Base-by-base conservation (phyloP, 2,888 invertebrate genomes). In the Adelognathus sp. region DNA sequence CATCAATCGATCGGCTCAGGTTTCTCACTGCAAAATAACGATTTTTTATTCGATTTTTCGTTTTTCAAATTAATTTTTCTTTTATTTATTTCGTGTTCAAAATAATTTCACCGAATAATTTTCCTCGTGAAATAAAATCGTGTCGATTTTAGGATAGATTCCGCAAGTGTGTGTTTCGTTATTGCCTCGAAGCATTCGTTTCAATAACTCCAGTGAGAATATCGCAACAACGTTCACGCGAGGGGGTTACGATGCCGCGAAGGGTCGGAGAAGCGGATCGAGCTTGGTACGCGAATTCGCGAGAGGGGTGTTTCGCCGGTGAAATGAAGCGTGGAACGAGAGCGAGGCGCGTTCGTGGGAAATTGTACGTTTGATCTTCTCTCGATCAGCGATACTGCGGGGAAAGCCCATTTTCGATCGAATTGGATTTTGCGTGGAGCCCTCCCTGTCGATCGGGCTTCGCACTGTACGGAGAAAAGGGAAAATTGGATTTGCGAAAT, bases 291-390 rank as follows among this genome's bases (percentile, higher is more conserved):
- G 36, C n/a, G 31, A 64, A 56, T 16, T 70, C 36, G 24, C 9
- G 9, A 14, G n/a, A n/a, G n/a, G 21, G 36, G 46, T 21, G 58
- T 36, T 75, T 69, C 24, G 29, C 46, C 39, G 56, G 64, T 64
- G 56, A 29, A 64, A 46, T 63, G 24, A 36, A 61, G 50, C 70
- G 29, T 33, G 41, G 24, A 39, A 18, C 14, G 39, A 18, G n/a
- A n/a, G 33, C 31, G 9, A 58, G 3, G 31, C 33, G 24, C 11
- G 36, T 60, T 73, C 21, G 16, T n/a, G 18, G n/a, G 41, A 11
- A 18, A 21, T 36, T 14, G 33, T 36, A 50, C 11, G 9, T 50
- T 50, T 11, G 11, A 46, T 46, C 9, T 50, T 50, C 5, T 9
- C 7, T 16, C 60, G 27, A 41, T 41, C 9, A 27, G 21, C 39